Base-by-base conservation (phyloP, 1,140 invertebrate genomes). In the Saccostrea cuccullata region DNA sequence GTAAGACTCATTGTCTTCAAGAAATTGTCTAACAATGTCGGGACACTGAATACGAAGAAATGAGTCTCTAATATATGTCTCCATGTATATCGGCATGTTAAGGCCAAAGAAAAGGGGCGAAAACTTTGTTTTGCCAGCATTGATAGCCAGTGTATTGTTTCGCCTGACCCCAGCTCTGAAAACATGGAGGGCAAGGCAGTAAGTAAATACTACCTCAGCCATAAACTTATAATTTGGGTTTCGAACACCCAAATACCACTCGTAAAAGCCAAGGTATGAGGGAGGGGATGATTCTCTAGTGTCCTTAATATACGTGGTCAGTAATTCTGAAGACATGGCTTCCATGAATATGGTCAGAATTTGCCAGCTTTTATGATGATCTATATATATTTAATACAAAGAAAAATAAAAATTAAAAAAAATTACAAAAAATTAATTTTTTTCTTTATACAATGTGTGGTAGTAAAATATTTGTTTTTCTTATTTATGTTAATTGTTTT, bases 291-390 rank as follows among this genome's bases (percentile, higher is more conserved):
- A 83, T 17, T 83, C 55, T 20, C 5, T 55, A 20, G 36, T 47
- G 55, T 17, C 36, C 82, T 20, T 47, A 13, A 85, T 8, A 58
- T 85, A 85, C 15, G 26, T 55, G 12, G 58, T 8, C 4, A 85
- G 8, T 11, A 85, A 36, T 17, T 85, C 30, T 36, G 30, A 36
- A 36, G 30, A 36, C 30, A 36, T 36, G 30, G 30, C 30, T 36
- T 56, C 12, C 56, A 85, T 30, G 26, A 85, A 85, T n/a, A 85
- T 85, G 23, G 36, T 15, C 20, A 85, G 15, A n/a, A 85, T 85
- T 58, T 85, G 84, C 84, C 84, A 85, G 84, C 36, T 60, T 30
- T 84, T 84, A 56, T 84, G 40, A 55, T 84, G 83, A 23, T 84
- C 1, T 67, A 20, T 67, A 17, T 67, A 13, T 11, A 58, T 17